Conservation (phyloP, 2,888 invertebrate species). For the Labia minor region DNA sequence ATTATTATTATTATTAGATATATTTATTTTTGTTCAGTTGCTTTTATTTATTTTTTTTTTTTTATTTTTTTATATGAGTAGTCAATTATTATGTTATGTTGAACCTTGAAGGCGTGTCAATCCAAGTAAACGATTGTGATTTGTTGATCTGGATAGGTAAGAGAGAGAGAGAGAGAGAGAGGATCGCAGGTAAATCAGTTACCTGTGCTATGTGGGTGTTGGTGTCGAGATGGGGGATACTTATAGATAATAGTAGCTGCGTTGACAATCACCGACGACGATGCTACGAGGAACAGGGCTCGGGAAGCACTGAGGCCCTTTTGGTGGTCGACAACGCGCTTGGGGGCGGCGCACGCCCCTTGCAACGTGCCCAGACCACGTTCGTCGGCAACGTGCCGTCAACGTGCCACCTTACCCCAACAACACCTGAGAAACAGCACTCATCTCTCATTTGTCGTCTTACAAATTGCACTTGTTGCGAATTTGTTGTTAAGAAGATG, state of each 20-base stretch:
- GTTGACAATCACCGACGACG: no score
- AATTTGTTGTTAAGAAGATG: conserved; percentile 14
- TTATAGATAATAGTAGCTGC: not conserved
- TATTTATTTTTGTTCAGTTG: no score
- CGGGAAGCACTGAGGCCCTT: not conserved
- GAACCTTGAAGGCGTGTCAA: no score
- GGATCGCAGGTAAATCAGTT: not conserved
- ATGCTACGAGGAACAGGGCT: not conserved
- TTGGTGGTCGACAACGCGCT: not conserved
- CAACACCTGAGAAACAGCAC: not conserved
- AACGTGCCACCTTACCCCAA: not conserved
- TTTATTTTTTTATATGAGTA: no score
- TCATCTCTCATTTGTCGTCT: not conserved
- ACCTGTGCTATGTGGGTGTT: not conserved
- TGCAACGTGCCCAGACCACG: not conserved
- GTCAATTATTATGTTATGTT: no score
- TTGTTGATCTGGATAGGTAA: not conserved
- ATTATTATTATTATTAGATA: no score
- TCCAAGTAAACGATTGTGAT: not conserved
- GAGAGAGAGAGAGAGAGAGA: not conserved
- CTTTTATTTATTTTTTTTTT: no score
- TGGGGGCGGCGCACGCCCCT: not conserved
- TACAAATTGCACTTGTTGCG: not conserved
- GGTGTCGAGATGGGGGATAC: conserved; percentile 2
- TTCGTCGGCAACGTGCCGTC: not conserved